phyloP scores from a whole-genome alignment of 2,797 vertebrate species.

The Hydrophis major region DNA sequence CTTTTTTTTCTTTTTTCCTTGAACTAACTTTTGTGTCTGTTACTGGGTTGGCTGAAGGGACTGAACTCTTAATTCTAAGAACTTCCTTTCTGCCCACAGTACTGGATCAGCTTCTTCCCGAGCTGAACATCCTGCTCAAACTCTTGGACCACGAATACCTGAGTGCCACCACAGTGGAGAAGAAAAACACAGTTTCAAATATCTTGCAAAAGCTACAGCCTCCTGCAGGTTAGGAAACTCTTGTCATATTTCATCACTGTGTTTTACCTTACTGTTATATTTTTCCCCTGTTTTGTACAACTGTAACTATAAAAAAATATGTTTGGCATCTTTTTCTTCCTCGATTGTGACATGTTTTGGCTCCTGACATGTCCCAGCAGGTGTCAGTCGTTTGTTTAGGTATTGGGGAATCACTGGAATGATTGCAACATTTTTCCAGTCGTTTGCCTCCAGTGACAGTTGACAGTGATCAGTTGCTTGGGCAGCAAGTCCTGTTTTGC shows the following conservation, averaged over 20 bases:
- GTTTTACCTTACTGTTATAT: background rate
- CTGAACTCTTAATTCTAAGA: background rate
- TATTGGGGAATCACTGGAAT: background rate
- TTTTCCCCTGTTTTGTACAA: background rate
- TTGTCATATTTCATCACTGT: background rate
- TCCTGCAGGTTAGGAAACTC: conserved; percentile 72
- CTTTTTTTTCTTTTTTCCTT: background rate
- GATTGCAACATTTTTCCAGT: background rate
- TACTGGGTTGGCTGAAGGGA: background rate
- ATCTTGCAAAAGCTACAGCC: conserved; percentile 88
- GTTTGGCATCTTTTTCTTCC: background rate
- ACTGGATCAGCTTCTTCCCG: conserved; percentile 90
- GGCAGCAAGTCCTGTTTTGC: background rate
- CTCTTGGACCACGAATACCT: conserved; percentile 92
- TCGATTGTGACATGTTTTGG: background rate
- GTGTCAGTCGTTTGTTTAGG: background rate
- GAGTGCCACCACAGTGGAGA: conserved; percentile 86
- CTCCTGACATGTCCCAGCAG: background rate
- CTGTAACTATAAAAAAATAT: background rate
- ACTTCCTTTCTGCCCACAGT: conserved; percentile 63
- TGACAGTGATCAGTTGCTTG: background rate
- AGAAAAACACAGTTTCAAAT: conserved; percentile 86
- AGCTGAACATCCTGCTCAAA: conserved; percentile 86
- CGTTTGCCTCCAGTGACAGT: background rate
- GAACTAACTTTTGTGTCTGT: background rate